Evolutionary conservation across 2,888 invertebrate genomes (phyloP), one percentile per base, ranked within the genome.

Genomic region (Brachypalpus laphriformis): DNA sequence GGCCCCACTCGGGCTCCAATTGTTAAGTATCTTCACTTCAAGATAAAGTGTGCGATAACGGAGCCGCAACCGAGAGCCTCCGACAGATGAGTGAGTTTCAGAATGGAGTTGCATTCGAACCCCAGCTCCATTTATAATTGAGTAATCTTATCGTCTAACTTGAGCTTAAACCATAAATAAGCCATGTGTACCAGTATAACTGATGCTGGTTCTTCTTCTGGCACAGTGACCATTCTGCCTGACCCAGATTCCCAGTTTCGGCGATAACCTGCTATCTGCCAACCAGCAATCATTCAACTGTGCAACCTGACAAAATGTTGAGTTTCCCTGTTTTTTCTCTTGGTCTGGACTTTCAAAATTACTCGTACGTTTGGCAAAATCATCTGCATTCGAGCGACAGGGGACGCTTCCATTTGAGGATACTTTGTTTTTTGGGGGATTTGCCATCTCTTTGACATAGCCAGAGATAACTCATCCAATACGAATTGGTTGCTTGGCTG

Each of bases 101-200:
- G 51, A 31, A 68, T 74, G 74, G 37, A 68, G 42, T 49, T 57
- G 68, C 70, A 68, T 70, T 57, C 45, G 63, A 49, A 66, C 47
- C 25, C 14, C 18, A 65, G 31, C 59, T 70, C 49, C 78, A 83
- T 78, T 78, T 83, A 83, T 83, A 83, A 83, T 78, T 78, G 68
- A 83, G 78, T 63, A 74, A 82, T 78, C 83, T 83, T 83, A 83
- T 83, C 78, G 74, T 49, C 61, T 74, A 83, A 78, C 78, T 78
- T 83, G 78, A 80, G 68, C 83, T 70, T 70, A 28, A 78, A 34
- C 68, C 56, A 83, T 83, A 83, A 83, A 80, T 80, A 78, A 83
- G 31, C n/a, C 54, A 37, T 54, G 83, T 68, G 78, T 68, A 54
- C 61, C 11, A 42, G 28, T 34, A 34, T 1, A 14, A 40, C 40